Evolutionary conservation across 2,113 vertebrate genomes (phyloP).

Genomic region (Phalacrocorax carbo): DNA sequence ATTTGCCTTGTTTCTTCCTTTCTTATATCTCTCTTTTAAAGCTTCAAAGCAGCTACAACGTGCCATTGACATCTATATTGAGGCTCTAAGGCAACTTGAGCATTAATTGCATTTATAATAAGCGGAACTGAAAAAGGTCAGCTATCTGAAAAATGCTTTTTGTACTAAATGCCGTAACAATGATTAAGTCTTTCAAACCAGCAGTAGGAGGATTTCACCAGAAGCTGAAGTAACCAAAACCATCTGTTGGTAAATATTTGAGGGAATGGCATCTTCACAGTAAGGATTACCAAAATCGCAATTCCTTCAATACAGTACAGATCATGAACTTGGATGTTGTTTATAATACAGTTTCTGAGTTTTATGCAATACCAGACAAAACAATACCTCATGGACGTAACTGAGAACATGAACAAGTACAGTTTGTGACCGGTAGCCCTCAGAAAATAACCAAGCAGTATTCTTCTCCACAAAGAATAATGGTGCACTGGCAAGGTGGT

Average conservation of each 20-base stretch:
- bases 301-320: not conserved
- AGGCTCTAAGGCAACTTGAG: not conserved
- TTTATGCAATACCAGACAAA: not conserved
- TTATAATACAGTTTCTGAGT: not conserved
- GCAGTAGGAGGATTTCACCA: not conserved
- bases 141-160: not conserved
- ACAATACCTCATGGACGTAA: not conserved
- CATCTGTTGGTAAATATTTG: not conserved
- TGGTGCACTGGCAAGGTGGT: rapidly evolving
- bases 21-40: not conserved
- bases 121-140: not conserved
- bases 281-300: not conserved
- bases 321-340: not conserved
- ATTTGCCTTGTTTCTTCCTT: not conserved
- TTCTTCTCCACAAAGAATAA: not conserved
- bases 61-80: not conserved
- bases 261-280: not conserved
- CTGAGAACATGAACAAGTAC: not conserved
- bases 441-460: not conserved
- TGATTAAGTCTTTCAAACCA: not conserved
- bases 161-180: not conserved
- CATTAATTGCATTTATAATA: not conserved
- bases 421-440: not conserved
- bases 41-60: not conserved
- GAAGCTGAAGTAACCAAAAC: not conserved